Evolutionary conservation across 2,113 vertebrate species (phyloP).

Genomic region (Apteryx mantelli): DNA sequence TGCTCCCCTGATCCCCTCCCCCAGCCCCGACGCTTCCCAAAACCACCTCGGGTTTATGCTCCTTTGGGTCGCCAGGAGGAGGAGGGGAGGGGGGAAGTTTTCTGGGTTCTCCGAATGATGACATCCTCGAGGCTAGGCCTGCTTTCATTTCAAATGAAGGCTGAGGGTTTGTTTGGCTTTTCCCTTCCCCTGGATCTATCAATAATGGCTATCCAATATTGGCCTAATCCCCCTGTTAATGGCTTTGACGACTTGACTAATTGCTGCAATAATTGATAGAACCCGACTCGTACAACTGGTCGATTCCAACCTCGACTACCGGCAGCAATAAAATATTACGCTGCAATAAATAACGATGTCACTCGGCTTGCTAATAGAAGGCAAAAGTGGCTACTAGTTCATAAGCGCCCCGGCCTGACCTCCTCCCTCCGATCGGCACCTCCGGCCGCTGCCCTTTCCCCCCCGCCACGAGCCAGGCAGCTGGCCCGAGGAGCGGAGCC

Average conservation of each 20-base stretch:
- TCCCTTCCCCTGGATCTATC: constrained; percentile 50
- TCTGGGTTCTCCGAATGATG: not conserved
- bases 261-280: constrained; percentile 93
- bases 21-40: not conserved
- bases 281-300: constrained; percentile 83
- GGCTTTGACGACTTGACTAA: constrained; percentile 85
- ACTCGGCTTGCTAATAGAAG: constrained; percentile 27
- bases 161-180: not conserved
- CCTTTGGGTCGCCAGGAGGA: not conserved
- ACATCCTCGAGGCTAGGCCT: constrained; percentile 38
- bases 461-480: constrained; percentile 71
- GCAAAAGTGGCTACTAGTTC: constrained; percentile 8
- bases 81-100: not conserved
- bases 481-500: constrained; percentile 71
- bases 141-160: not conserved
- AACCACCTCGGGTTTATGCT: not conserved
- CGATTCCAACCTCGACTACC: constrained; percentile 78
- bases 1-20: not conserved
- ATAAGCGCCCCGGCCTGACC: constrained; percentile 66
- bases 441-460: constrained; percentile 56
- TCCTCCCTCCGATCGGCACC: constrained; percentile 67
- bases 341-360: constrained; percentile 79
- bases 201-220: constrained; percentile 74
- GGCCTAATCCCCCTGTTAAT: constrained; percentile 73
- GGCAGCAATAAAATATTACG: constrained; percentile 86